A percentile compares a stretch with the other conserved stretches of the same genome.
These are phyloP conservation scores for Mola mola DNA, from an alignment of 2,113 vertebrate genomes.

Conservation along the genomic window DNA sequence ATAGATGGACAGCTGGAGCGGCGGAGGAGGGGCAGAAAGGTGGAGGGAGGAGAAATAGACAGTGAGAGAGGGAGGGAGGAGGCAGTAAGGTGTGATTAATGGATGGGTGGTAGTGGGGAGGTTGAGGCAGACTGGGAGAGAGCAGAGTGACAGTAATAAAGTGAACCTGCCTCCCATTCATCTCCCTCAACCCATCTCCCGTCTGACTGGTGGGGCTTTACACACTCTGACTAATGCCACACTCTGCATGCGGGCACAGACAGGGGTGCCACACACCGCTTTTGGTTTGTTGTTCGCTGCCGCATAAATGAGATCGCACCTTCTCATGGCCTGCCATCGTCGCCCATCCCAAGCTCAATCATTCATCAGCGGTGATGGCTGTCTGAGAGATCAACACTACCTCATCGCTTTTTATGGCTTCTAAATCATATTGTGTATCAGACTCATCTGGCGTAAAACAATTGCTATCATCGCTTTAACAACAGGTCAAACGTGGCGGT, in stretches of 20 bases:
- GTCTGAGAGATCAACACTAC: constrained; percentile 73
- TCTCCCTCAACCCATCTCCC: constrained; percentile 94
- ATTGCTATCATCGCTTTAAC: constrained; percentile 62
- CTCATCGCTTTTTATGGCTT: constrained; percentile 74
- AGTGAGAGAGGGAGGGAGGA: constrained; percentile 72
- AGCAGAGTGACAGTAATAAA: constrained; percentile 99
- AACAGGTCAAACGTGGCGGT: constrained; percentile 65
- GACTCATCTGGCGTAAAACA: constrained; percentile 66
- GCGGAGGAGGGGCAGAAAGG: constrained; percentile 60
- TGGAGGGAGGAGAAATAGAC: constrained; percentile 73
- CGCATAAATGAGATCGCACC: constrained; percentile 59
- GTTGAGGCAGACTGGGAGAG: constrained; percentile 97
- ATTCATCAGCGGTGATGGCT: constrained; percentile 66
- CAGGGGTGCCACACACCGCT: constrained; percentile 65
- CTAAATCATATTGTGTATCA: constrained; percentile 70
- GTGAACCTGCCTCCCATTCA: constrained; percentile 96
- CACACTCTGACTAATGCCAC: constrained; percentile 95
- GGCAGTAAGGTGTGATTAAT: constrained; percentile 86
- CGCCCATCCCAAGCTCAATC: constrained; percentile 54
- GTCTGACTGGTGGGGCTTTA: constrained; percentile 90
- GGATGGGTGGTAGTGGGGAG: constrained; percentile 80
- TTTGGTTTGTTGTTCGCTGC: constrained; percentile 39
- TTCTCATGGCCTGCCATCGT: constrained; percentile 53
- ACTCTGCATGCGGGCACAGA: constrained; percentile 93
- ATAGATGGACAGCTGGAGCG: constrained; percentile 44